Evolutionary conservation across 2,888 invertebrate species (phyloP).

Genomic region (Vandiemenella viatica): DNA sequence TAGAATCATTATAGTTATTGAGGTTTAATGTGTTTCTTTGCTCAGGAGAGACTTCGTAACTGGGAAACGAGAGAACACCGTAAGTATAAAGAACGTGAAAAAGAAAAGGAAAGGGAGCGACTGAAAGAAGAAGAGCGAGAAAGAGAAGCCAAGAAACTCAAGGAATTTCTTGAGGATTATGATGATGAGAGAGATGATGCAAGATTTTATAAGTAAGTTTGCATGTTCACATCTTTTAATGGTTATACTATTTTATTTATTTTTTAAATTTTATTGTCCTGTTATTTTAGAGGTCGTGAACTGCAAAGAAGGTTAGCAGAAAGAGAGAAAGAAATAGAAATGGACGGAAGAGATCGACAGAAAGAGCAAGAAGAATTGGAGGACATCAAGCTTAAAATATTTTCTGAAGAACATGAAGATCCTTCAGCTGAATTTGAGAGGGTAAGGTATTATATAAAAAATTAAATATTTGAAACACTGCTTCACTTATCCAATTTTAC

Average conservation of each 20-base stretch:
- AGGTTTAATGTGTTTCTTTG: no score
- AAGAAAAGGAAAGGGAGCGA: constrained; percentile 71
- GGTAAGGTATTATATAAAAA: no score
- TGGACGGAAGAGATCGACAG: constrained; percentile 77
- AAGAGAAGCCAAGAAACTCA: constrained; percentile 82
- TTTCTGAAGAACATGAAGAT: constrained; percentile 46
- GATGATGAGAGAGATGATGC: constrained; percentile 95
- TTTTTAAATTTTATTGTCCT: no score
- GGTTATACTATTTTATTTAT: no score
- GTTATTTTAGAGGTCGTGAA: constrained; percentile 55
- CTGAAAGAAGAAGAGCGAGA: constrained; percentile 74
- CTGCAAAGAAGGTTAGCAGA: constrained; percentile 80
- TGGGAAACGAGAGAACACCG: constrained; percentile 87
- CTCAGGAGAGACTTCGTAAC: constrained; percentile 34
- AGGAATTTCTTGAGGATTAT: constrained; percentile 97
- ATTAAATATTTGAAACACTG: no score
- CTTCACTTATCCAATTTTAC: background rate
- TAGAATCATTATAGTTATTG: no score
- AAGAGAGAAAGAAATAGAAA: constrained; percentile 83
- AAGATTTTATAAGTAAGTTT: constrained; percentile 72
- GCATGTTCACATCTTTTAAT: background rate
- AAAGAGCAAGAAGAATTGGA: constrained; percentile 80
- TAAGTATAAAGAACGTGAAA: constrained; percentile 79
- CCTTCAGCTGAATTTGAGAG: constrained; percentile 50
- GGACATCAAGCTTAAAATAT: constrained; percentile 63